A percentile compares a stretch with the other conserved stretches of the same genome.
Evolutionary conservation across 2,797 vertebrate genomes (phyloP).

Genomic region (Cyclura pinguis): DNA sequence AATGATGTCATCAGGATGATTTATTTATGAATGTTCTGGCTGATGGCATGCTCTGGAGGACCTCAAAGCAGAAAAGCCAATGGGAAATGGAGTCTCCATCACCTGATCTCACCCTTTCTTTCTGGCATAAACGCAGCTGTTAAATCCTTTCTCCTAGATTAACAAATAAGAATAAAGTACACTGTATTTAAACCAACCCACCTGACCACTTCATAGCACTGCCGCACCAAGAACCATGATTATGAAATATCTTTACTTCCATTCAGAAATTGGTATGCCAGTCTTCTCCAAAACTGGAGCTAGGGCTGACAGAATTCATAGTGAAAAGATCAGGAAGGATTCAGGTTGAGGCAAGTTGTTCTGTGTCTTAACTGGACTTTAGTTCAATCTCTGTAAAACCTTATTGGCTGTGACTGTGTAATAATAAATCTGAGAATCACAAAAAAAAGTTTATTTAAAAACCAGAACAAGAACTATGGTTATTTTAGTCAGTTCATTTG

Average conservation of each 20-base stretch:
- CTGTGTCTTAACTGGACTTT: not conserved
- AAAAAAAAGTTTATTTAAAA: not conserved
- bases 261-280: not conserved
- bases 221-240: not conserved
- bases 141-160: constrained; percentile 26
- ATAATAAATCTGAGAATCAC: not conserved
- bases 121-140: not conserved
- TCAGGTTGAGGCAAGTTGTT: not conserved
- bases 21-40: constrained; percentile 11
- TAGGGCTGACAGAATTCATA: not conserved
- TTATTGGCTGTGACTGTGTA: not conserved
- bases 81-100: constrained; percentile 45
- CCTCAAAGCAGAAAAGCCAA: constrained; percentile 35
- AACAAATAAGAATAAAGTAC: constrained; percentile 20
- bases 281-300: not conserved
- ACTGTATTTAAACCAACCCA: not conserved
- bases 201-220: not conserved
- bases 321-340: not conserved
- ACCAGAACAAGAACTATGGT: not conserved
- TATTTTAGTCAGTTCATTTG: not conserved
- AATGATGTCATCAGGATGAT: constrained; percentile 28
- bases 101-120: constrained; percentile 26
- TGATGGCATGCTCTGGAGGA: constrained; percentile 35
- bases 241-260: constrained; percentile 10
- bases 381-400: not conserved